phyloP scores from a whole-genome alignment of 2,888 invertebrate species.

The Luperina nickerlii region DNA sequence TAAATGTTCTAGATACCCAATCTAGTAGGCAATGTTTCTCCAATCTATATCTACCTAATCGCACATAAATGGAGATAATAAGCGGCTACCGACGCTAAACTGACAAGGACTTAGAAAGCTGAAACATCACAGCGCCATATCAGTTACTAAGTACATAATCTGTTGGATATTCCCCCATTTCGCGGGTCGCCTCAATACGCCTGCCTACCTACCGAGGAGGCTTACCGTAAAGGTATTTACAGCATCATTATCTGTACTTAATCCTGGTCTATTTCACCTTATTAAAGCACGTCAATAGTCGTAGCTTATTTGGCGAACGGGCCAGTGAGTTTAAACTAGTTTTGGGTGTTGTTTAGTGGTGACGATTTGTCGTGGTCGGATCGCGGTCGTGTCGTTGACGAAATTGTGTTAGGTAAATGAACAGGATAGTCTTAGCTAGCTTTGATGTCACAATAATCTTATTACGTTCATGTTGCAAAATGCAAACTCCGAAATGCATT shows the following conservation, averaged over 20 bases:
- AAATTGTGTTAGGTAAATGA: background rate
- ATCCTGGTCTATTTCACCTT: conserved; percentile 65
- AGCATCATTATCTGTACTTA: conserved; percentile 59
- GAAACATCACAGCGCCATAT: conserved; percentile 21
- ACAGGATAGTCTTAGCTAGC: background rate
- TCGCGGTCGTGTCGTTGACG: conserved; percentile 12
- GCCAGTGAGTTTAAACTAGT: conserved; percentile 64
- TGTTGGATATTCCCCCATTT: conserved; percentile 17
- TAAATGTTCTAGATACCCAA: background rate
- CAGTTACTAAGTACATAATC: conserved; percentile 28
- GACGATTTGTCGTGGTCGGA: conserved; percentile 57
- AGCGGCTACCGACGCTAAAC: conserved; percentile 4
- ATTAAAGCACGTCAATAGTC: conserved; percentile 65
- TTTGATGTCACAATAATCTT: too few species aligned
- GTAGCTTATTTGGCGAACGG: conserved; percentile 56
- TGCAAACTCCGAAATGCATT: too few species aligned
- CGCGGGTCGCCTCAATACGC: conserved; percentile 42
- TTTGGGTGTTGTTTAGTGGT: conserved; percentile 58
- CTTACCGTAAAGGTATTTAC: conserved; percentile 44
- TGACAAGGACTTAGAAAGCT: conserved; percentile 45
- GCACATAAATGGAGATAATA: conserved; percentile 26
- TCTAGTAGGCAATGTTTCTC: conserved; percentile 4
- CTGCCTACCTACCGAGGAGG: conserved; percentile 28
- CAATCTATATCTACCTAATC: conserved; percentile 10
- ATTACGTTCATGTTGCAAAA: too few species aligned